Evolutionary conservation across 2,113 vertebrate genomes (phyloP).

Genomic region (Proterorhinus semilunaris): DNA sequence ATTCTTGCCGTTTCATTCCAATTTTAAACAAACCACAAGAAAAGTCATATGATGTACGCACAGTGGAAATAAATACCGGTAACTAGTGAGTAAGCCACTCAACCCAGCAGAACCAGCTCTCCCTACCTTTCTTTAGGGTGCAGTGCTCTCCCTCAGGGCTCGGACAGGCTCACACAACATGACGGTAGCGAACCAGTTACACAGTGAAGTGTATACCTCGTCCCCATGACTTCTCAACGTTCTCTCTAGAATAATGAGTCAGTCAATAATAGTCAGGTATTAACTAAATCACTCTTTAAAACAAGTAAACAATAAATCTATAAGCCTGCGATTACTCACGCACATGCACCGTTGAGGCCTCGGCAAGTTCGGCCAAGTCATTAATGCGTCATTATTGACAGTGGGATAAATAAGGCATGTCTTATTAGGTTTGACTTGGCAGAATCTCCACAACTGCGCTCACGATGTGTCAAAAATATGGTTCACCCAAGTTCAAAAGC

Average conservation of each 20-base stretch:
- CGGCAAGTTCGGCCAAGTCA: conserved; percentile 14
- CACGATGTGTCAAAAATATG: conserved; percentile 18
- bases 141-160: conserved; percentile 49
- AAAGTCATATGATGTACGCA: background rate
- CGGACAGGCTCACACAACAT: conserved; percentile 23
- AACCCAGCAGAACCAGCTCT: conserved; percentile 54
- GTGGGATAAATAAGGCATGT: conserved; percentile 11
- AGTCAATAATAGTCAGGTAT: conserved; percentile 13
- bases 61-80: conserved; percentile 14
- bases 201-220: conserved; percentile 40
- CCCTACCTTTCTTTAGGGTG: conserved; percentile 46
- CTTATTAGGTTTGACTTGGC: conserved; percentile 17
- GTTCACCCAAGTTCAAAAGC: background rate
- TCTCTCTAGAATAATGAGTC: conserved; percentile 47
- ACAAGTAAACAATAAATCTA: conserved; percentile 25
- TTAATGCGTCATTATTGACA: conserved; percentile 51
- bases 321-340: conserved; percentile 41
- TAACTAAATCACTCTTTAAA: conserved; percentile 20
- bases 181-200: conserved; percentile 29
- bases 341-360: conserved; percentile 25
- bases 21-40: background rate
- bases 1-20: no score
- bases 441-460: conserved; percentile 25
- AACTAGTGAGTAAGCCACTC: conserved; percentile 9
- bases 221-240: conserved; percentile 18